Percentiles rank a stretch among this genome's conserved stretches.
These are phyloP conservation scores for Ageneiosus marmoratus DNA, from an alignment of 2,113 vertebrate genomes.

Conservation along the genomic window DNA sequence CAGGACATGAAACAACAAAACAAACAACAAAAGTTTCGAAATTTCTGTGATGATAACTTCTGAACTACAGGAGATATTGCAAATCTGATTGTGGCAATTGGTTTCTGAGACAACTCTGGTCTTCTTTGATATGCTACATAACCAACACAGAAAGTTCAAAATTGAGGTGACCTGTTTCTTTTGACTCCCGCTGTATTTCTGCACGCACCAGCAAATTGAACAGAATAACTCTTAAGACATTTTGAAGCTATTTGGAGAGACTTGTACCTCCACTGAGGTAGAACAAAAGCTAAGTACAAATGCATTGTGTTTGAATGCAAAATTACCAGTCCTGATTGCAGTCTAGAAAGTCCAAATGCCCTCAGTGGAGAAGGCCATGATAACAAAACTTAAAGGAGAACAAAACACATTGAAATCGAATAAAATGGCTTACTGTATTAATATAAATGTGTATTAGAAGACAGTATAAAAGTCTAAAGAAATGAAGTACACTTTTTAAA, in stretches of 20 bases:
- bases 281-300: neutral
- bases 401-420: neutral
- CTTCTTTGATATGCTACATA: no score
- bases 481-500: neutral
- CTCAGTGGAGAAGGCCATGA: neutral
- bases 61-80: no score
- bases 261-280: neutral
- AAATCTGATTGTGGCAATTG: no score
- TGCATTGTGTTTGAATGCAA: neutral
- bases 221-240: neutral
- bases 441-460: neutral
- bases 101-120: no score
- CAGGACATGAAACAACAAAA: no score
- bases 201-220: neutral
- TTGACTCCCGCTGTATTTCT: no score
- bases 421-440: neutral
- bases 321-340: neutral
- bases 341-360: constrained; percentile 1
- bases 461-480: neutral
- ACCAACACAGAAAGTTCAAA: no score
- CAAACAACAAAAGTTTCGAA: no score
- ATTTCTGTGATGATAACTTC: no score
- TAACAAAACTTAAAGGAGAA: neutral
- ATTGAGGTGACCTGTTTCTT: no score
- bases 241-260: neutral